Evolutionary conservation across 2,888 invertebrate genomes (phyloP).

Genomic region (Ochropleura leucogaster): DNA sequence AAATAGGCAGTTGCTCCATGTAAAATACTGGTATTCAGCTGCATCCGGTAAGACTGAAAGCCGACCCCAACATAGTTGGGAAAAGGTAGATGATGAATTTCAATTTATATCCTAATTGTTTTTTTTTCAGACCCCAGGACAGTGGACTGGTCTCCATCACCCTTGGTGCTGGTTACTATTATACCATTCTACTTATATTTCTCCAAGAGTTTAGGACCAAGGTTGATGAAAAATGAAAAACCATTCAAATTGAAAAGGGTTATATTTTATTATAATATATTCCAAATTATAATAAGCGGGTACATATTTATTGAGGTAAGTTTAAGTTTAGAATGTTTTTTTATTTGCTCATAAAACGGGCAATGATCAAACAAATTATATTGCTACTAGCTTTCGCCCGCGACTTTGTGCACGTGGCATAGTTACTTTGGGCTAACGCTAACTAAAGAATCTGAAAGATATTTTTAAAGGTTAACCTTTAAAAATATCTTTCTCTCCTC

Average conservation of each 20-base stretch:
- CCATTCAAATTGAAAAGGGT: conserved; percentile 92
- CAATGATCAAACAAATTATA: neutral
- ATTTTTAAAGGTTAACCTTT: too few species aligned
- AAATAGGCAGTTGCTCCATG: too few species aligned
- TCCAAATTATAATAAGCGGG: conserved; percentile 85
- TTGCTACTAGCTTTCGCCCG: too few species aligned
- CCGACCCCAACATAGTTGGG: too few species aligned
- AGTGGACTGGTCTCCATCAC: conserved; percentile 57
- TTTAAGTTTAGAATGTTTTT: neutral
- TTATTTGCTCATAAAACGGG: neutral
- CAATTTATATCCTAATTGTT: neutral
- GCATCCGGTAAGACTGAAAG: too few species aligned
- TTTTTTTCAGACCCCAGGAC: conserved; percentile 65
- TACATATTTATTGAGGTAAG: conserved; percentile 62
- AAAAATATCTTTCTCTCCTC: too few species aligned
- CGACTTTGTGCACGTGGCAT: too few species aligned
- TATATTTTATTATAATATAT: conserved; percentile 94
- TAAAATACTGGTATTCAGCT: too few species aligned
- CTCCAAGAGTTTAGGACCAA: conserved; percentile 61
- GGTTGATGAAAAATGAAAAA: conserved; percentile 91
- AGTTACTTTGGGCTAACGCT: too few species aligned
- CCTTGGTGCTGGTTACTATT: conserved; percentile 28
- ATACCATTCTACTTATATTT: conserved; percentile 63
- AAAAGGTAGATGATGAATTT: too few species aligned
- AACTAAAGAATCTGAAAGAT: too few species aligned